Evolutionary conservation across 2,113 vertebrate genomes (phyloP), one percentile per base, ranked within the genome.

Genomic region (Columbina picui): DNA sequence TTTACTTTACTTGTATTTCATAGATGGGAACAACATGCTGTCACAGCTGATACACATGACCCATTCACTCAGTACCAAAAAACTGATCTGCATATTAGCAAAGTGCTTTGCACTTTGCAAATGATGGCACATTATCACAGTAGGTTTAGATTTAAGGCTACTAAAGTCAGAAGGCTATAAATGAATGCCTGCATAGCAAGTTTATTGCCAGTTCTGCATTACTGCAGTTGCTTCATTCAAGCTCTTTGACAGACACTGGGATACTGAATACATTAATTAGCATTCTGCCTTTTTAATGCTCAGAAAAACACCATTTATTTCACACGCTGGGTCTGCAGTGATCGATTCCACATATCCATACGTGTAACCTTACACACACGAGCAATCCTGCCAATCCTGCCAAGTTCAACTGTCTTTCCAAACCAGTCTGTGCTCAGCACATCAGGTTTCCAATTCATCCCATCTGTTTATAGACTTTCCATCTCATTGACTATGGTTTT

Each of bases 71-170:
- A 3, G 20, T 0, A 60, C 63, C 78, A 65, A 82, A 30, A 8
- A 75, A 22, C 32, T 9, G 3, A 65, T 8, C n/a, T 59, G 56
- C 36, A 7, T 13, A 15, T 6, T 7, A 49, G 70, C 17, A 10
- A 32, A 17, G 13, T 30, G 47, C 73, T 50, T 3, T n/a, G 59
- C 2, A 1, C 10, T 29, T n/a, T 7, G 45, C 63, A 14, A 64
- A 10, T 0, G 12, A 27, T 14, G 57, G 34, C 64, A 53, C n/a
- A 15, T 21, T 12, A 41, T 41, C 0, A 0, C n/a, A 4, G 6
- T 4, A 4, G 38, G 41, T 18, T 25, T 50, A 39, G 52, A 65
- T 47, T 34, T 17, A 38, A 49, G 38, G 34, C 78, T 67, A 27
- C 70, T 45, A 10, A 61, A 75, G 90, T 34, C 69, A 71, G 82